Conservation (phyloP, 2,113 vertebrate species). For the Colossoma macropomum region DNA sequence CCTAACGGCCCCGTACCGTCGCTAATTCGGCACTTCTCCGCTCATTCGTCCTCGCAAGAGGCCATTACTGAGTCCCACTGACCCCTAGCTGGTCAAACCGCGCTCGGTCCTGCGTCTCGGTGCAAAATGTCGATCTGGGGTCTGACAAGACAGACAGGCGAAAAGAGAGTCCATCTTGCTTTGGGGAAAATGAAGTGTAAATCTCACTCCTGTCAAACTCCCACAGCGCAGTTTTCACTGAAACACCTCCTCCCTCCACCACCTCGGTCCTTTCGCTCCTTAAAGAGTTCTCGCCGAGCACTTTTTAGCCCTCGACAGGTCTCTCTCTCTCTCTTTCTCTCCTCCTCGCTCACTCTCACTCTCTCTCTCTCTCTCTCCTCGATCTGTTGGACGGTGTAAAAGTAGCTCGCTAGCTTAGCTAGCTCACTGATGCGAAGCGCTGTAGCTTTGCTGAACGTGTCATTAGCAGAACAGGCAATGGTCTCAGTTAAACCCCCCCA, state of each 20-base stretch:
- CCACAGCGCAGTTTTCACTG: conserved; percentile 74
- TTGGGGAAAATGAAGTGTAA: conserved; percentile 85
- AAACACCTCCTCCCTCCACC: conserved; percentile 52
- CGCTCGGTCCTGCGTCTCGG: conserved; percentile 81
- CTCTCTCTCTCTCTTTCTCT: conserved; percentile 49
- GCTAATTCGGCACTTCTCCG: neutral
- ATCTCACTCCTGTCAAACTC: conserved; percentile 86
- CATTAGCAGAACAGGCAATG: conserved; percentile 83
- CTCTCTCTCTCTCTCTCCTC: conserved; percentile 66
- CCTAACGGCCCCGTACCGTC: conserved; percentile 30
- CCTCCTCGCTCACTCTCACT: conserved; percentile 65
- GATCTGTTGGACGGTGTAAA: conserved; percentile 72
- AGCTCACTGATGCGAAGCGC: conserved; percentile 68
- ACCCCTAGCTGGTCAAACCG: conserved; percentile 12
- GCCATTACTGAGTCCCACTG: neutral
- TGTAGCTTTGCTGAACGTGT: conserved; percentile 81
- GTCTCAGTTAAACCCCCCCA: conserved; percentile 73
- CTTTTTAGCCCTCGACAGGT: conserved; percentile 61
- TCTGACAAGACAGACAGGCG: conserved; percentile 88
- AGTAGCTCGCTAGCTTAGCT: conserved; percentile 81
- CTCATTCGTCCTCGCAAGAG: neutral
- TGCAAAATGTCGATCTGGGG: conserved; percentile 92
- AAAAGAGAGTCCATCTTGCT: conserved; percentile 97
- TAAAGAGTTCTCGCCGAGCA: conserved; percentile 67
- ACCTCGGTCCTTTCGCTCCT: conserved; percentile 64